Conservation (phyloP, 2,888 invertebrate species). For the Ormyrus nitidulus region DNA sequence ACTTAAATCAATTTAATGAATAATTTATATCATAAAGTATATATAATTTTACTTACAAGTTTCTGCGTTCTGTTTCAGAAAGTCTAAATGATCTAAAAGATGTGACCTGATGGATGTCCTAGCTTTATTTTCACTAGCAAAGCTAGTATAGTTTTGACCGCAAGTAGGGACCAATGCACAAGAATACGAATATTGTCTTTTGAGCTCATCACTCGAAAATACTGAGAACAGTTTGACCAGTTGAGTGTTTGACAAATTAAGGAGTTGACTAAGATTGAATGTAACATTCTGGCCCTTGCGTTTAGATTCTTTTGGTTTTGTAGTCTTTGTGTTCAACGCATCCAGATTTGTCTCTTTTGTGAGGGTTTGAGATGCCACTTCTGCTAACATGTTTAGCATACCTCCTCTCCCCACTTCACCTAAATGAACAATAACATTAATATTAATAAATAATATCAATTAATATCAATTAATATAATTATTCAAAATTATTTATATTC, state of each 20-base stretch:
- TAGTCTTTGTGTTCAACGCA: conserved; percentile 59
- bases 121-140: conserved; percentile 78
- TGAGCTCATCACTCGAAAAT: conserved; percentile 77
- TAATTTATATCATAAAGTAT: conserved; percentile 1
- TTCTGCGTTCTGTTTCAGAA: conserved; percentile 67
- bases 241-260: conserved; percentile 75
- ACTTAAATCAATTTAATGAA: neutral
- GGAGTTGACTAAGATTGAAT: conserved; percentile 65
- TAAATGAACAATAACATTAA: conserved; percentile 47
- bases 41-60: conserved; percentile 64
- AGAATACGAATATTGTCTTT: conserved; percentile 76
- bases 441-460: neutral
- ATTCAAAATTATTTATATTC: neutral
- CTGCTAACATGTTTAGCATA: conserved; percentile 77
- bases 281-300: conserved; percentile 55
- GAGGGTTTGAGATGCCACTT: conserved; percentile 78
- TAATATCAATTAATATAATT: neutral
- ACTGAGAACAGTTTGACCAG: conserved; percentile 77
- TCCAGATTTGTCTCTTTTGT: conserved; percentile 69
- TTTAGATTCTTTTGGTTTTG: conserved; percentile 44
- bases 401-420: conserved; percentile 71
- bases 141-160: conserved; percentile 76
- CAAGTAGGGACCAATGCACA: conserved; percentile 77
- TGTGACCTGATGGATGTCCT: conserved; percentile 76
- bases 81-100: conserved; percentile 75